Evolutionary conservation across 2,888 invertebrate species (phyloP), one percentile per base, ranked within the genome.

Genomic region (Selenia dentaria): DNA sequence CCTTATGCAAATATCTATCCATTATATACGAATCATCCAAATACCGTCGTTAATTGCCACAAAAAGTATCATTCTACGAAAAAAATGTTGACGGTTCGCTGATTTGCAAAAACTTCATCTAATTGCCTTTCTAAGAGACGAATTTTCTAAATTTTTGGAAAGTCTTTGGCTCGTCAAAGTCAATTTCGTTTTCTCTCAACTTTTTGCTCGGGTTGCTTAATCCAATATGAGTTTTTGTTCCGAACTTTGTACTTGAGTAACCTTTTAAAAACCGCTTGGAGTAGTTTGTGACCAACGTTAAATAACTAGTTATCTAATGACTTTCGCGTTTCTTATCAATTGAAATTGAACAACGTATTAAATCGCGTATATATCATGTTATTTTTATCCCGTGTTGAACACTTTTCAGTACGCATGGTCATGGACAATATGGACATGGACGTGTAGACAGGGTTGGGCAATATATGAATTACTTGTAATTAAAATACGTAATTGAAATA

Each of bases 101-200:
- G 51, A 48, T 47, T 54, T 49, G 47, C 36, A 32, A 48, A 51
- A 52, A 36, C 43, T 27, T 39, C 40, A 24, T 44, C 37, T 44
- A 46, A 51, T 41, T 49, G 27, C 48, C 29, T 44, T 41, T 46
- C 37, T 47, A 51, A 53, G 43, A 50, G 40, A 36, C 35, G 20
- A 37, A 50, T 52, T 54, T 45, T 38, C 29, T 35, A 35, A 41
- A 22, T 32, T 24, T 46, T 54, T 52, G 26, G 43, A 53, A 55
- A 55, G 52, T 47, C 44, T 43, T 33, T 18, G 2, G n/a, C n/a
- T 29, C n/a, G 18, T 27, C 36, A 26, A 47, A 47, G 25, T 5
- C 13, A 33, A 42, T 25, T 40, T 42, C 28, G 24, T 27, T 47
- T 37, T 37, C 37, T 16, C 24, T 31, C 16, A 37, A 22, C 18